A percentile compares a stretch with the other conserved stretches of the same genome.
These are phyloP conservation scores for silkworm (Bombyx mori) DNA, from an alignment of 1,140 invertebrate species.

Conservation along the genomic window DNA sequence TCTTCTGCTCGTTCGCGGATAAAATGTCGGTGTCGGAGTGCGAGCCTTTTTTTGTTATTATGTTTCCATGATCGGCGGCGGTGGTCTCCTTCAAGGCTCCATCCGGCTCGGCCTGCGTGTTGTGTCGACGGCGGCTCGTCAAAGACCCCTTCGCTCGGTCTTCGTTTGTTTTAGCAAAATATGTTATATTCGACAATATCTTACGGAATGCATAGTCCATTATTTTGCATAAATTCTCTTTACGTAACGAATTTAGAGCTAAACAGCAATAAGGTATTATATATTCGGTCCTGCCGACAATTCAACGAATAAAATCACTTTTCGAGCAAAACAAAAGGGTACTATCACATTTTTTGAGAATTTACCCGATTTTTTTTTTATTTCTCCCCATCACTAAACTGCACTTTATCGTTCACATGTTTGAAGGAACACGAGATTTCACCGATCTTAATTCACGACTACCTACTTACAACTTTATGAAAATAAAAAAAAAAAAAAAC, in stretches of 20 bases:
- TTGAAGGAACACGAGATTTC: no score
- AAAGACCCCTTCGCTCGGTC: constrained; percentile 9
- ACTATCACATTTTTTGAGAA: no score
- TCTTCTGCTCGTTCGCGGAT: constrained; percentile 17
- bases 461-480: no score
- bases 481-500: no score
- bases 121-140: constrained; percentile 13
- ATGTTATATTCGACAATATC: constrained; percentile 56
- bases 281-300: no score
- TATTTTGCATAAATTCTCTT: constrained; percentile 8
- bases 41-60: constrained; percentile 39
- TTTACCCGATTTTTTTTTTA: no score
- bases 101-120: not conserved
- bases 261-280: no score
- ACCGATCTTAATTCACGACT: no score
- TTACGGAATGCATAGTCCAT: constrained; percentile 59
- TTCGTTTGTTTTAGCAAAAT: constrained; percentile 40
- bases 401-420: no score
- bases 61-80: constrained; percentile 11
- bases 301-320: no score
- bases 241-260: not conserved
- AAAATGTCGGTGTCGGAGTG: constrained; percentile 53
- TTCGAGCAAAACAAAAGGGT: no score
- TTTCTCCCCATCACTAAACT: no score
- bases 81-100: constrained; percentile 1